phyloP scores from a whole-genome alignment of 2,113 vertebrate genomes.

The Hyla sarda region DNA sequence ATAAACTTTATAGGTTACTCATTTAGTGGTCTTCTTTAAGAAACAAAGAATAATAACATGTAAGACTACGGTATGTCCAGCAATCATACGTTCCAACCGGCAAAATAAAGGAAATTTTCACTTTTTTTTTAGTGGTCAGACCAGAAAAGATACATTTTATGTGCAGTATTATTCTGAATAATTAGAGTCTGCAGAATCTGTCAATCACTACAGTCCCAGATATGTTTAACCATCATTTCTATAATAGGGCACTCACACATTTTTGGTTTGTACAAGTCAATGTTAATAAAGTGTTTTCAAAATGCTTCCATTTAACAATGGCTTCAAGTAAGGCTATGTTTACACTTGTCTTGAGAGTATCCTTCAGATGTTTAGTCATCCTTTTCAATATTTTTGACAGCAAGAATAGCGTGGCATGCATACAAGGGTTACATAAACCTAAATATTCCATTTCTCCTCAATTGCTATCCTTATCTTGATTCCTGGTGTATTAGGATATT shows the following conservation, averaged over 20 bases:
- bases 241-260: not conserved
- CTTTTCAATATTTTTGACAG: not conserved
- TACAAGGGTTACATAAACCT: too few relatives aligned
- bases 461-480: not conserved
- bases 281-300: not conserved
- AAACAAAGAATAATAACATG: not conserved
- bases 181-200: not conserved
- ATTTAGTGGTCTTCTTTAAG: not conserved
- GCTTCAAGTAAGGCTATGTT: not conserved
- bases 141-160: not conserved
- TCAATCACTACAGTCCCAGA: not conserved
- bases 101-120: not conserved
- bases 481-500: not conserved
- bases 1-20: not conserved
- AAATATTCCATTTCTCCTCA: too few relatives aligned
- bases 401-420: not conserved
- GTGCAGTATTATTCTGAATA: not conserved
- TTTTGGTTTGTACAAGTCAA: not conserved
- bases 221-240: not conserved
- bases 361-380: not conserved
- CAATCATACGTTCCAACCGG: not conserved
- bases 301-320: not conserved
- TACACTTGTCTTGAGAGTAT: not conserved
- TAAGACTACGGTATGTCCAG: not conserved
- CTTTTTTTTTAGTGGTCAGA: not conserved